phyloP scores from a whole-genome alignment of 2,888 invertebrate species.

The Leucoma salicis region DNA sequence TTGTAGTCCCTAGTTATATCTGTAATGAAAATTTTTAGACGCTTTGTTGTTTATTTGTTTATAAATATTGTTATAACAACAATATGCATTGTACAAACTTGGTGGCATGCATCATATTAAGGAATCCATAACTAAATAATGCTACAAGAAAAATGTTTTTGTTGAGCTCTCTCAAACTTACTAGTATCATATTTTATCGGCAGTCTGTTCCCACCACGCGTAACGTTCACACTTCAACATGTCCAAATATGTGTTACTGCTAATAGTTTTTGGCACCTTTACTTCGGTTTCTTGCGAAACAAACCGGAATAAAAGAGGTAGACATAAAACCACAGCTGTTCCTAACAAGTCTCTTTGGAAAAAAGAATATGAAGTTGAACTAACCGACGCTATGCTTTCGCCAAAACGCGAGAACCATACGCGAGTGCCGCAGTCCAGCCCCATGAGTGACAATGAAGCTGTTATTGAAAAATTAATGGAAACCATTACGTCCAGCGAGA shows the following conservation, averaged over 20 bases:
- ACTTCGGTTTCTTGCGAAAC: constrained; percentile 39
- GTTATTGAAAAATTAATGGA: constrained; percentile 70
- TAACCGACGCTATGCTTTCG: constrained; percentile 61
- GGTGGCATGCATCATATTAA: constrained; percentile 37
- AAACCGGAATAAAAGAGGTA: constrained; percentile 38
- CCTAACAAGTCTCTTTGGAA: constrained; percentile 63
- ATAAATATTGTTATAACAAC: constrained; percentile 42
- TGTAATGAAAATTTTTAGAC: too few species aligned
- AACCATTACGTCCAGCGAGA: constrained; percentile 66
- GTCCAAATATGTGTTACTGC: constrained; percentile 37
- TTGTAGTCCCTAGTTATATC: too few species aligned
- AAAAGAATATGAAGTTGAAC: constrained; percentile 68
- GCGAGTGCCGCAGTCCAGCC: constrained; percentile 42
- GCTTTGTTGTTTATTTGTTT: constrained; percentile 17
- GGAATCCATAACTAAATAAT: constrained; percentile 39
- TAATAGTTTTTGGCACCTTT: constrained; percentile 35
- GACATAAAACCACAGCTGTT: constrained; percentile 46
- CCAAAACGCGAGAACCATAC: constrained; percentile 53
- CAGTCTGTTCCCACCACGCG: constrained; percentile 46
- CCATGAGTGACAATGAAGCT: constrained; percentile 53
- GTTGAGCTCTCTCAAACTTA: constrained; percentile 47
- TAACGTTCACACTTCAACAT: constrained; percentile 48
- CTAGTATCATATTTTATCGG: constrained; percentile 10
- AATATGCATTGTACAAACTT: constrained; percentile 40
- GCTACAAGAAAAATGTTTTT: constrained; percentile 45